phyloP scores from a whole-genome alignment of 2,113 vertebrate species.

The Rallus limicola region DNA sequence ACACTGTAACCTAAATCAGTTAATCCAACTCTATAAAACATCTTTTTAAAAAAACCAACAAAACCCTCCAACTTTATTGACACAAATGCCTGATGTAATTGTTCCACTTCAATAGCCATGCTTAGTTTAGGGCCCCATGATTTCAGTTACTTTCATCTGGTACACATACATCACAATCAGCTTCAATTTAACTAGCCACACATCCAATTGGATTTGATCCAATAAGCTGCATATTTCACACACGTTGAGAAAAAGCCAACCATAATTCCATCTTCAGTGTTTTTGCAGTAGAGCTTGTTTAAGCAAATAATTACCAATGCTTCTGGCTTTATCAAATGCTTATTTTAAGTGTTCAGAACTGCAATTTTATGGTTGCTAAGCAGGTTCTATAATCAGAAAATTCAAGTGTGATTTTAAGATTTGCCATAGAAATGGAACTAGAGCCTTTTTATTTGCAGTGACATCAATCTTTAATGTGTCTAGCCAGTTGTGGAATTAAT shows the following conservation, averaged over 20 bases:
- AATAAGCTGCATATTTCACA: constrained; percentile 15
- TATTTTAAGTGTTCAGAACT: constrained; percentile 20
- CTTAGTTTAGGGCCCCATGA: background rate
- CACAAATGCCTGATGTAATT: background rate
- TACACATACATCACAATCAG: background rate
- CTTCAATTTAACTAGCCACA: constrained; percentile 21
- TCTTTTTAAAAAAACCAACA: background rate
- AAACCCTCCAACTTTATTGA: background rate
- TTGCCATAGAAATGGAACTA: background rate
- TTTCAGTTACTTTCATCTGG: constrained; percentile 29
- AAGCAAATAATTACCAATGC: background rate
- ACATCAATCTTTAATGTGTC: constrained; percentile 5
- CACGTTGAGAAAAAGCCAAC: background rate
- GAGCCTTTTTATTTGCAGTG: constrained; percentile 16
- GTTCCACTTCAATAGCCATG: background rate
- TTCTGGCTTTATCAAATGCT: constrained; percentile 5
- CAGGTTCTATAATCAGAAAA: constrained; percentile 8
- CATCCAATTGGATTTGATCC: constrained; percentile 22
- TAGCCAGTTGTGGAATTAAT: constrained; percentile 31
- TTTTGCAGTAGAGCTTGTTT: background rate
- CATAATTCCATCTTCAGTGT: background rate
- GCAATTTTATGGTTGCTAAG: constrained; percentile 23
- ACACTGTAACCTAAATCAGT: background rate
- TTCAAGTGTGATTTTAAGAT: constrained; percentile 14
- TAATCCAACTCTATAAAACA: background rate